Base-by-base conservation (phyloP, 2,113 vertebrate genomes). In the Bothrops jararaca region DNA sequence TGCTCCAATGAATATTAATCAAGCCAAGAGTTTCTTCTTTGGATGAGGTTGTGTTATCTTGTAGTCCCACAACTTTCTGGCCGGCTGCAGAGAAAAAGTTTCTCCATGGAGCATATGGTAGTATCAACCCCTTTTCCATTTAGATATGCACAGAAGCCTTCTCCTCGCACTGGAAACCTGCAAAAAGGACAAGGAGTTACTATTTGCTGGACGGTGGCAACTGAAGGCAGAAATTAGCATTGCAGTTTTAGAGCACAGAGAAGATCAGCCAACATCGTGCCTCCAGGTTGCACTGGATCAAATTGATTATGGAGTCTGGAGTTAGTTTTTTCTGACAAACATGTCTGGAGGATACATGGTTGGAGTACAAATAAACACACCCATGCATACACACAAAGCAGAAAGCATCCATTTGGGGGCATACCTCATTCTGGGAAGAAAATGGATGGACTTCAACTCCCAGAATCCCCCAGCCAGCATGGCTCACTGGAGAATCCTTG, bases 81-180 rank as follows among this genome's bases (percentile, higher is more conserved):
- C 11, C 10, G 74, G n/a, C 54, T 90, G 42, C 92, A 92, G 42
- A 92, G 69, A 12, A 92, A 90, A 23, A 20, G 34, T 1, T 92
- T 92, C 29, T 50, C 53, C 4, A 11, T 11, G 53, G 29, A 26
- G 7, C 92, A 92, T 0, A n/a, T 3, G 18, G 88, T 92, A 13
- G 88, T 92, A 5, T 74, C 89, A 42, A 58, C 34, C 54, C 92
- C 88, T 8, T 13, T n/a, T 54, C 18, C 29, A 58, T 92, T 24
- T 3, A 90, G 5, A 45, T 92, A 92, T 3, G 29, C 92, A 34
- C 92, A 92, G 8, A 29, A 7, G 13, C 74, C 88, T 50, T 85
- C 53, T 20, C 92, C 92, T 86, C 69, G 42, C 29, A 92, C 88
- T 18, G 7, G 13, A 52, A 90, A 92, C 74, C 92, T 92, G 54